Base-by-base conservation (phyloP, 2,888 invertebrate species). In the Dysmachus trigonus region DNA sequence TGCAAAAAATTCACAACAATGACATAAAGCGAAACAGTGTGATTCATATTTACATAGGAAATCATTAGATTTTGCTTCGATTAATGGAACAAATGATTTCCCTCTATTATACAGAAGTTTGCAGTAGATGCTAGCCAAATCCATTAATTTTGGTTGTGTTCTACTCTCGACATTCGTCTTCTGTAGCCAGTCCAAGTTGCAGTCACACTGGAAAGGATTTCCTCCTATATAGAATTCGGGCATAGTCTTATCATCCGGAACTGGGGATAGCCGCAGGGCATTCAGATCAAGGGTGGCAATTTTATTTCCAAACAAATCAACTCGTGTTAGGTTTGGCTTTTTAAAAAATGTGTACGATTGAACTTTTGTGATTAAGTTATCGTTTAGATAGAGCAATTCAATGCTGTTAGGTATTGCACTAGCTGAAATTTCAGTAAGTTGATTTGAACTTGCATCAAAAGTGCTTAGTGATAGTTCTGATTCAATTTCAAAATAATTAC, bases 1-100 rank as follows among this genome's bases (percentile, higher is more conserved):
- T 85, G 97, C 97, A 92, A 97, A 98, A 92, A 97, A 98, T 92
- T 98, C 98, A 93, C 98, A 98, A 93, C 98, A 98, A 91, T 97
- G 97, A 92, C 98, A 98, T 89, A 97, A 93, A 5, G 98, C 96
- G 92, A 98, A 98, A 93, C 98, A 98, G 91, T 98, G 97, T 77
- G 96, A 96, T 92, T 96, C 96, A 93, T 98, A 98, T 89, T 96
- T 95, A 94, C 98, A 98, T 90, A 98, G 94, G 92, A 98, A 98
- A 92, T 98, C 97, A 85, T 96, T 96, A 6, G 97, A 95, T 91
- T 96, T 96, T 83, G 96, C 97, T 91, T 97, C 96, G 62, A 97
- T 95, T 87, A 98, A 93, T 83, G 97, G 97, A 89, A 97, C 94
- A 92, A 96, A 97, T 89, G 95, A 95, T 90, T 95, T 95, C 91